Evolutionary conservation across 2,113 vertebrate genomes (phyloP), one percentile per base, ranked within the genome.

Genomic region (Crotophaga sulcirostris): DNA sequence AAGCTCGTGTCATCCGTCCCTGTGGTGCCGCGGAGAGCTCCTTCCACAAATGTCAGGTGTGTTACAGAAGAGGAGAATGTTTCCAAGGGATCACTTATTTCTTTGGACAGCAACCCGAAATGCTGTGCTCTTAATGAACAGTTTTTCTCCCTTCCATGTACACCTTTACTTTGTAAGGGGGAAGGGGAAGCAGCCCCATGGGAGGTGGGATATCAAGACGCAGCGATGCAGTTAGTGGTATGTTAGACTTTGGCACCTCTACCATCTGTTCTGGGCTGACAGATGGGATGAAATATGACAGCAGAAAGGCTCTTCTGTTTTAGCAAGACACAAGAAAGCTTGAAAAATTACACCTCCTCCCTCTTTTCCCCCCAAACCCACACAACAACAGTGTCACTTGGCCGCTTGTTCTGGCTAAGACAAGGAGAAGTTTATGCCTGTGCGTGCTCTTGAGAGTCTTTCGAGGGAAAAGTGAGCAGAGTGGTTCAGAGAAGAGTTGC

Each of bases 211-310:
- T 89, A 89, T 77, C 96, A 62, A 94, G 94, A 95, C 16, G 29
- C 75, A 74, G 94, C 13, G 7, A 95, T 93, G 93, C 86, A 93
- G 92, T 91, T 54, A 94, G 89, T 94, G 84, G 97, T 92, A 97
- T 96, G 97, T 97, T 95, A 96, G 93, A 98, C 97, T 96, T 97
- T 97, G 97, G 96, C 95, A 77, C 97, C 93, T 97, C 96, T 93
- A 67, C 97, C 98, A 98, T 98, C 98, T 98, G 97, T 94, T 98
- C 93, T 83, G 87, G 89, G 91, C 94, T 98, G 98, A 97, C 98
- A 98, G 98, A 97, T 98, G 97, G 97, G 96, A 93, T 97, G 97
- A 96, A 97, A 93, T 73, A 94, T 97, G 97, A 97, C 97, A 98
- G 97, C 97, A 97, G 97, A 98, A 98, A 97, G 96, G 95, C 95